Conservation (phyloP, 92 coral and sea anemone species). For the Nematostella vectensis region DNA sequence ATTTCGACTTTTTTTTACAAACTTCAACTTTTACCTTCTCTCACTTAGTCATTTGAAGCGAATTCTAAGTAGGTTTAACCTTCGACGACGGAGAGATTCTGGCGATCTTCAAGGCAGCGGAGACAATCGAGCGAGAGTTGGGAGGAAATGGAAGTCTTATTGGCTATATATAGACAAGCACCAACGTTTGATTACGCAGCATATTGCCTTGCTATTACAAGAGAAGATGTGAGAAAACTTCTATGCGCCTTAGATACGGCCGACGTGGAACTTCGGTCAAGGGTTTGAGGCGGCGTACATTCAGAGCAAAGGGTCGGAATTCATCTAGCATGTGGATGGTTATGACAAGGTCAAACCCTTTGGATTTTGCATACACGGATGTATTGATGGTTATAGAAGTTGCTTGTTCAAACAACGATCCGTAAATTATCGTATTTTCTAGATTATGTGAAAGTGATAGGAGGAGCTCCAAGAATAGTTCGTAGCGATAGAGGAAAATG, state of each 20-base stretch:
- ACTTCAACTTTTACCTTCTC: background rate
- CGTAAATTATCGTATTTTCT: slow-evolving; percentile 12
- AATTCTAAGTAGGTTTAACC: slow-evolving; percentile 6
- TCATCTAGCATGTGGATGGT: slow-evolving; percentile 9
- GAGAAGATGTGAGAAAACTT: slow-evolving; percentile 32
- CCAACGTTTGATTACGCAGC: slow-evolving; percentile 30
- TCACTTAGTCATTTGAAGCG: slow-evolving; percentile 10
- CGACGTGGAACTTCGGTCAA: slow-evolving; percentile 48
- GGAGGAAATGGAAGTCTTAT: slow-evolving; percentile 25
- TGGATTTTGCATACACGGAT: slow-evolving; percentile 18
- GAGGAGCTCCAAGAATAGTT: slow-evolving; percentile 16
- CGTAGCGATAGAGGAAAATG: slow-evolving; percentile 18
- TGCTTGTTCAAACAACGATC: slow-evolving; percentile 12
- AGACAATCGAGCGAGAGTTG: background rate
- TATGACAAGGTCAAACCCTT: slow-evolving; percentile 22
- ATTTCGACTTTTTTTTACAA: background rate
- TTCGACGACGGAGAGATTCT: slow-evolving; percentile 5
- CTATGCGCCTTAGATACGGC: slow-evolving; percentile 34
- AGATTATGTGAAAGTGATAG: slow-evolving; percentile 11
- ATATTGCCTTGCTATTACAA: slow-evolving; percentile 16
- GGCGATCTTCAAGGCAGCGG: background rate
- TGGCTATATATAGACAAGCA: slow-evolving; percentile 56
- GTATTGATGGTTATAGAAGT: slow-evolving; percentile 20
- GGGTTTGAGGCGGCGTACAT: slow-evolving; percentile 39
- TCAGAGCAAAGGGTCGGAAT: slow-evolving; percentile 24